phyloP scores from a whole-genome alignment of 2,888 invertebrate species.

The Hemicrepidius hirtus region DNA sequence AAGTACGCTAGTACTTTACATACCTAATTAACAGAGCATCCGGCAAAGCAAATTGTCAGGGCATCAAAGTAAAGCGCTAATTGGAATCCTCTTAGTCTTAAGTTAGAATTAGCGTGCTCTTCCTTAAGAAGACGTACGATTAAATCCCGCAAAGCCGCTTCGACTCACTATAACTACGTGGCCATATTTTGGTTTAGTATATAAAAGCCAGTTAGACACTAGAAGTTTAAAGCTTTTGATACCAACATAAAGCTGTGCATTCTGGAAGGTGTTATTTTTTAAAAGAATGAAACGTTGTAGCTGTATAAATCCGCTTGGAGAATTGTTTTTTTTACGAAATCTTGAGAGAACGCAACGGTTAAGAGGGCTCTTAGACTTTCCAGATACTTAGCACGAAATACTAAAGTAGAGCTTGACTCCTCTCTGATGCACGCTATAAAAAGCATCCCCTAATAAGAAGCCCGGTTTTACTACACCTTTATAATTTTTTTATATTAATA shows the following conservation, averaged over 20 bases:
- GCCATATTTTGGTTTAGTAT: background rate
- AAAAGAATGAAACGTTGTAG: background rate
- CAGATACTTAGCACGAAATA: conserved; percentile 6
- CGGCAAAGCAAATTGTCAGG: conserved; percentile 46
- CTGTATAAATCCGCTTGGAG: conserved; percentile 13
- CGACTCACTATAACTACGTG: background rate
- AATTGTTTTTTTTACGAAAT: conserved; percentile 24
- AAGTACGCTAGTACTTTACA: conserved; percentile 47
- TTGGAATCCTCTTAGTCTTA: conserved; percentile 45
- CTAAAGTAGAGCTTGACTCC: conserved; percentile 24
- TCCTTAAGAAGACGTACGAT: conserved; percentile 16
- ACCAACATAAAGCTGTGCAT: background rate
- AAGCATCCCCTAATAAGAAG: no score
- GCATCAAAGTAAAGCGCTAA: conserved; percentile 50
- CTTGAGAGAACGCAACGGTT: conserved; percentile 19
- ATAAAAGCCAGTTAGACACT: no score
- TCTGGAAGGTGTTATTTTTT: conserved; percentile 8
- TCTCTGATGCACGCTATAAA: background rate
- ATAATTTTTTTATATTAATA: no score
- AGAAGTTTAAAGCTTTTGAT: no score
- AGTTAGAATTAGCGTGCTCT: conserved; percentile 38
- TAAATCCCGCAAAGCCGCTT: conserved; percentile 17
- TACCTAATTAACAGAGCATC: conserved; percentile 50
- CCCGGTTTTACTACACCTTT: no score
- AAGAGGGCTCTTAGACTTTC: conserved; percentile 30